phyloP scores from a whole-genome alignment of 2,888 invertebrate genomes.

The Tromatobia lineatoria region DNA sequence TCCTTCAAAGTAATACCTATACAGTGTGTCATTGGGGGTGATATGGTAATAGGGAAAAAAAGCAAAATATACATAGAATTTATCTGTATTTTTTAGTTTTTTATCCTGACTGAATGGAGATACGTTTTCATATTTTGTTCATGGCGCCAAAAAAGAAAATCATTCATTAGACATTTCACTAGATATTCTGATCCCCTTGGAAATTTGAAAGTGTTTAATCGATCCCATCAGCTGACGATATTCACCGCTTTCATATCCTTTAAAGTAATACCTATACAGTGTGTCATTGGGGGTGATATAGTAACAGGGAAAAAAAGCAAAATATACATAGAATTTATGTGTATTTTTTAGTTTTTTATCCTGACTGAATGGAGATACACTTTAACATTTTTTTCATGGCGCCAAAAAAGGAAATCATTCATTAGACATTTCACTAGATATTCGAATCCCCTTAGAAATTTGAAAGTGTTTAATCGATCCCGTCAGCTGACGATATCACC shows the following conservation, averaged over 20 bases:
- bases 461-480: slow-evolving; percentile 55
- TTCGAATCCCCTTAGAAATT: not conserved
- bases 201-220: slow-evolving; percentile 44
- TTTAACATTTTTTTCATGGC: no score
- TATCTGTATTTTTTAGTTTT: no score
- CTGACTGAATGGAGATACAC: not conserved
- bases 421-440: no score
- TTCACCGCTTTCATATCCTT: not conserved
- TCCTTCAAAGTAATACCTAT: not conserved
- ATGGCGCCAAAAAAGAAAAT: no score
- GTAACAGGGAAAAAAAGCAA: not conserved
- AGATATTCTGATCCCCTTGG: no score
- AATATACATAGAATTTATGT: not conserved
- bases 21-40: not conserved
- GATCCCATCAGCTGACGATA: slow-evolving; percentile 48
- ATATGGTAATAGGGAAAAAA: not conserved
- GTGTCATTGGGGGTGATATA: not conserved
- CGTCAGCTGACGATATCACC: slow-evolving; percentile 35
- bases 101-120: not conserved
- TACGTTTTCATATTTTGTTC: no score
- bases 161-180: no score
- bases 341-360: not conserved
- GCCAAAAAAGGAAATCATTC: no score
- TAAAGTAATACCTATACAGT: not conserved
- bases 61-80: not conserved